Evolutionary conservation across 2,113 vertebrate species (phyloP), one percentile per base, ranked within the genome.

Genomic region (Solea solea): DNA sequence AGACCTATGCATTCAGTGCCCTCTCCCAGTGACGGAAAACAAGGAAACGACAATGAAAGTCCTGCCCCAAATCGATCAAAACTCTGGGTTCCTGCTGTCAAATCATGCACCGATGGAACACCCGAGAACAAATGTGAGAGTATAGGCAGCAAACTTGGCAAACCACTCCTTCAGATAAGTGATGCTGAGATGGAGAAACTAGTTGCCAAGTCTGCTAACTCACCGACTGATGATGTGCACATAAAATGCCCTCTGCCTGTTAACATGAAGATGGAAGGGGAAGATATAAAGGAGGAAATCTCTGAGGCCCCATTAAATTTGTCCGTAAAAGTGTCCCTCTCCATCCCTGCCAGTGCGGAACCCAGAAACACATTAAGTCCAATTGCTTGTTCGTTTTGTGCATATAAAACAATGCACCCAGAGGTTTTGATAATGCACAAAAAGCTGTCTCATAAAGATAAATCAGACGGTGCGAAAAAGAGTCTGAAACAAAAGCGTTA

Each of bases 341-440:
- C 90, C 0, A 78, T 92, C 52, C 74, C 94, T 0, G 87, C 90
- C 41, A 76, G 88, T 69, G 86, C 91, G 4, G 57, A 93, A 74
- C 85, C 92, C 44, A 91, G 79, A 76, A 89, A 80, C 39, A 73
- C 90, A 1, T 82, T 94, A 65, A 86, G 88, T 51, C 92, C 90
- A 46, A 93, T 78, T 50, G 84, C 91, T 68, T 99, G 98, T 61
- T 88, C 94, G 0, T 93, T 94, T 53, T 99, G 97, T 89, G 82
- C 95, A 9, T 98, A 94, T 83, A 94, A 93, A 92, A 97, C 96
- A 0, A 89, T 96, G 39, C 96, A 97, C 81, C 98, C 97, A 0
- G 98, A 99, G 77, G 96, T 99, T 16, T 81, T 99, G 41, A 88
- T 93, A 27, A 96, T 98, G 90, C 98, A 99, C 91, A 94, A 94